Base-by-base conservation (phyloP, 2,113 vertebrate species). In the Lamprologus callipterus region DNA sequence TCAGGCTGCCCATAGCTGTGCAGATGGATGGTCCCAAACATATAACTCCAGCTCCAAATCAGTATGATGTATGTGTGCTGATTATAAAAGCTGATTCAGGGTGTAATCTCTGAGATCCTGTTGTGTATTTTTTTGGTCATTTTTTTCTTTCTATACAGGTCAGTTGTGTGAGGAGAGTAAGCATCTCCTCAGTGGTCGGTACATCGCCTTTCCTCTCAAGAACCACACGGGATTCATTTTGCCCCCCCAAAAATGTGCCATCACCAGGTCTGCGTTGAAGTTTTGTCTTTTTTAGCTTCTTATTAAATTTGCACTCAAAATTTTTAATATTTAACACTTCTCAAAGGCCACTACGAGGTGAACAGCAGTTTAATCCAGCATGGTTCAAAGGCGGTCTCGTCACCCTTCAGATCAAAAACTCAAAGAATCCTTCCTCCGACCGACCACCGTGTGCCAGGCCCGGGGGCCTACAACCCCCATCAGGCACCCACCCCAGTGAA, bases 341-440 rank as follows among this genome's bases (percentile, higher is more conserved):
- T 83, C 80, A 3, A 85, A 97, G 97, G 96, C 80, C 95, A 97
- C 60, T 97, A 97, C 84, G 57, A 57, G 31, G 82, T 96, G 78
- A 97, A 92, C 0, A 86, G 96, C 42, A 91, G 95, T 26, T 54
- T 96, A 26, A 90, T 89, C 86, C 95, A 93, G 85, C 89, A 86
- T 14, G 86, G 93, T 5, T 94, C 97, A 19, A 95, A 87, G 81
- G 82, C 82, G 4, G 19, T 94, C 9, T 80, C 92, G 80, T 97
- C 97, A 85, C 95, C 94, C 89, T 98, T 97, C 92, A 96, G 90
- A 79, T 96, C 97, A n/a, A 96, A 93, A 85, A 93, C 95, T 1
- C 63, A 73, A 63, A 82, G 80, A 21, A 87, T 94, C 49, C 93
- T 89, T 57, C 26, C 86, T 8, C 87, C 80, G 4, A 5, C 73